Evolutionary conservation across 2,113 vertebrate species (phyloP), one percentile per base, ranked within the genome.

Genomic region (Micromys minutus): DNA sequence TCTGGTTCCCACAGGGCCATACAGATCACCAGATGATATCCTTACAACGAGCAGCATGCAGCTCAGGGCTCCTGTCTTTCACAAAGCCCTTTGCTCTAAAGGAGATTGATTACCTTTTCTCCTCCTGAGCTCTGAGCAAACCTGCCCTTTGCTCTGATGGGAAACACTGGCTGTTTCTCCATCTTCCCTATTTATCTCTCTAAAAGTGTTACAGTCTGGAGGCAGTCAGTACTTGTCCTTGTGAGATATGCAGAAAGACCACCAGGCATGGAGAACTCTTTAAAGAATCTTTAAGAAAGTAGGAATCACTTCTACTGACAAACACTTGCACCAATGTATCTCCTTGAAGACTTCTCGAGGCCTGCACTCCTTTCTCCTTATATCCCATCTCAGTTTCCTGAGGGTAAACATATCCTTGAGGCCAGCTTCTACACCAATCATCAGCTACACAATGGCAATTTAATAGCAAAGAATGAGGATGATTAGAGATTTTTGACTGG

Each of bases 161-260:
- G 3, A 85, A 72, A 90, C 6, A 45, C 39, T 42, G 15, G 36
- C n/a, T 63, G 24, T 63, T 61, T 63, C 59, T 39, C 52, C 92
- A 55, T 59, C 57, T 87, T 84, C 63, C 91, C 21, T 89, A 59
- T 39, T 36, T 76, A 61, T 65, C 61, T 65, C 61, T 42, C 63
- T 86, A 61, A 83, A 92, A 89, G 77, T 61, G 88, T 34, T 76
- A 52, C 16, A 87, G 45, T 87, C 86, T 80, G 83, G 87, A 95
- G 47, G 59, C 39, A 91, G 42, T 67, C 45, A 92, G 47, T 72
- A 71, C 13, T 39, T 91, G 74, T 88, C 72, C 57, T 69, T 39
- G 9, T 9, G 74, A 95, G 57, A 90, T 42, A 80, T 3, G 87
- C 42, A 93, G 69, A 95, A 81, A 72, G 29, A 52, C n/a, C 80